Conservation (phyloP, 1,140 invertebrate genomes). For the Pseudobourletiella spinata region DNA sequence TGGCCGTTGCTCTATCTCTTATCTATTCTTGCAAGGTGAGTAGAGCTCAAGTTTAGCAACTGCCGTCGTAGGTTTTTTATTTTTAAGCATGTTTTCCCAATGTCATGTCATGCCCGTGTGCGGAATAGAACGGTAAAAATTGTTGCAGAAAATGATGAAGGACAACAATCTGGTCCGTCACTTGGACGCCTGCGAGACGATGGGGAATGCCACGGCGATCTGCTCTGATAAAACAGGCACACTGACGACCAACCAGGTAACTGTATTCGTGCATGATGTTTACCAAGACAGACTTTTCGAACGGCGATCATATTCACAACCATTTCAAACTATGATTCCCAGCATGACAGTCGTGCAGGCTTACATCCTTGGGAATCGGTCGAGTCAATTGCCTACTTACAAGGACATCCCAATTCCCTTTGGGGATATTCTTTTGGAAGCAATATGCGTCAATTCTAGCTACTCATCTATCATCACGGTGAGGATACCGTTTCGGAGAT, state of each 20-base stretch:
- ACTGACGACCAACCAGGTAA: conserved; percentile 51
- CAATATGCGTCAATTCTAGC: conserved; percentile 53
- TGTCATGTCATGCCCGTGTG: no score
- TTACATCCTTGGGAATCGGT: conserved; percentile 35
- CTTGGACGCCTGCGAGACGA: conserved; percentile 61
- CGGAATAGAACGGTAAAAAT: no score
- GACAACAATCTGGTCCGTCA: conserved; percentile 62
- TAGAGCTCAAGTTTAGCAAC: no score
- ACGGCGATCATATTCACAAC: no score
- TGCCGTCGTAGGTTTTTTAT: no score
- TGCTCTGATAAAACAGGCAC: conserved; percentile 63
- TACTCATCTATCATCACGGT: conserved; percentile 49
- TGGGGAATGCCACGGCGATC: conserved; percentile 61
- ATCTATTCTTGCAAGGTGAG: conserved; percentile 60
- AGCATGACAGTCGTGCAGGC: conserved; percentile 56
- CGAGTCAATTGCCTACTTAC: conserved; percentile 41
- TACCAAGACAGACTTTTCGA: no score
- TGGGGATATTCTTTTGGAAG: conserved; percentile 46
- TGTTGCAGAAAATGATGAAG: conserved; percentile 58
- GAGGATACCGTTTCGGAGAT: no score
- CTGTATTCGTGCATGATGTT: no score
- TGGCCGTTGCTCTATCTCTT: conserved; percentile 58
- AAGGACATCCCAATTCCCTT: conserved; percentile 43
- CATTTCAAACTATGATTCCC: no score
- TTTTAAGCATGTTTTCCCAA: no score